Evolutionary conservation across 2,797 vertebrate species (phyloP), one percentile per base, ranked within the genome.

Genomic region (Triplophysa yarkandensis): DNA sequence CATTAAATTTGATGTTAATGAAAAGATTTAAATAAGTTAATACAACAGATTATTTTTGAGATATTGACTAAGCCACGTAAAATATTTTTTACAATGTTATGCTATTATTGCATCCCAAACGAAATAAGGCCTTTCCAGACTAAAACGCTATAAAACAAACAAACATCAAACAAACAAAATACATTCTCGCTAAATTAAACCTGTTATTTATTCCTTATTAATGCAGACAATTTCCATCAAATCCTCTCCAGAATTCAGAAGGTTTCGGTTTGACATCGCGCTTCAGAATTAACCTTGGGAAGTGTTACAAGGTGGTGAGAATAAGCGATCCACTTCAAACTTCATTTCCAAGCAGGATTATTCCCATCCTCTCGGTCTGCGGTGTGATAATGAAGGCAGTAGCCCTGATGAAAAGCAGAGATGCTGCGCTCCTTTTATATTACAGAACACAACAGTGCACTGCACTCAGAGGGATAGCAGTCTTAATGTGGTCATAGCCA

Each of bases 261-360:
- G 44, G 61, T 48, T 36, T 62, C 71, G 60, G 69, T 85, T 83
- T 81, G 80, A 81, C 75, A 43, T 85, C 83, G 75, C 66, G 77
- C 85, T 82, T 88, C 85, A 81, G 81, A 86, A 91, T 91, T 89
- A 90, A 92, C 90, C 91, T 90, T 89, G 88, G 77, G 79, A 84
- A 86, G 81, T 82, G 78, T 82, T 84, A 81, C 87, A 68, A 78
- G 77, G 76, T 71, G 76, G 79, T 48, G 60, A 66, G 71, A 77
- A 80, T 76, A 65, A 74, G 82, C 64, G 64, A 81, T 68, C 83
- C 85, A 87, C 88, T 90, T 90, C 81, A 89, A 88, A 91, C 80
- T 86, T 88, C 75, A 91, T 90, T 91, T 87, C 81, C 79, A 76
- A 81, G 46, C 81, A 84, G 86, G 87, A 87, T 85, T 87, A 88